A percentile compares a stretch with the other conserved stretches of the same genome.
These are phyloP conservation scores for Sciurus vulgaris DNA, from an alignment of 2,797 vertebrate species.

Conservation along the genomic window DNA sequence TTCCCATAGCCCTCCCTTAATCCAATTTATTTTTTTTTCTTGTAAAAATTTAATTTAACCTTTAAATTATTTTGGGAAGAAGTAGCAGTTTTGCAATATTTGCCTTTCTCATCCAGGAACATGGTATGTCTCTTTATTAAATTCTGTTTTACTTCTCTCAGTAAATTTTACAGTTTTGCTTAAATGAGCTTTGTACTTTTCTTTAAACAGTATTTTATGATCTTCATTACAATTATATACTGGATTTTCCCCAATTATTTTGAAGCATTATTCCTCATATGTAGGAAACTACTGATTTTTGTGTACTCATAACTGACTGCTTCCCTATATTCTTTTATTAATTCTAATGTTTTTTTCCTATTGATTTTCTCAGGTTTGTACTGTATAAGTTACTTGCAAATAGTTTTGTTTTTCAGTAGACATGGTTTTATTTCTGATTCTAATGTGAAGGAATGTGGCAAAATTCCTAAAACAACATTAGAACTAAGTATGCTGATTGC, in stretches of 20 bases:
- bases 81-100: constrained; percentile 36
- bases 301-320: not conserved
- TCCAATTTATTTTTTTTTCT: constrained; percentile 21
- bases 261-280: not conserved
- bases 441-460: not conserved
- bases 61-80: constrained; percentile 60
- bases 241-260: constrained; percentile 13
- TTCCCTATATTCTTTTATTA: not conserved
- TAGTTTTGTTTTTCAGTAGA: not conserved
- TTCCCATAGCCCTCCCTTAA: not conserved
- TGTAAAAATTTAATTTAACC: constrained; percentile 47
- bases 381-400: not conserved
- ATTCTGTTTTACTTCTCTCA: constrained; percentile 50
- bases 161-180: not conserved
- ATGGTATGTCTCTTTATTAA: constrained; percentile 27
- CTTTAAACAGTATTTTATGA: not conserved
- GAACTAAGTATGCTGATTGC: not conserved
- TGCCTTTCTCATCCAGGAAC: not conserved
- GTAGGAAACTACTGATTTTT: not conserved
- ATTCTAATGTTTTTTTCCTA: not conserved
- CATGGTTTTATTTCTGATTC: constrained; percentile 19
- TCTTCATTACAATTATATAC: not conserved
- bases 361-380: constrained; percentile 5
- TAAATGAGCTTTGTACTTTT: not conserved
- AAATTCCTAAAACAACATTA: not conserved